Base-by-base conservation (phyloP, 2,888 invertebrate genomes). In the Marronus borbonicus region DNA sequence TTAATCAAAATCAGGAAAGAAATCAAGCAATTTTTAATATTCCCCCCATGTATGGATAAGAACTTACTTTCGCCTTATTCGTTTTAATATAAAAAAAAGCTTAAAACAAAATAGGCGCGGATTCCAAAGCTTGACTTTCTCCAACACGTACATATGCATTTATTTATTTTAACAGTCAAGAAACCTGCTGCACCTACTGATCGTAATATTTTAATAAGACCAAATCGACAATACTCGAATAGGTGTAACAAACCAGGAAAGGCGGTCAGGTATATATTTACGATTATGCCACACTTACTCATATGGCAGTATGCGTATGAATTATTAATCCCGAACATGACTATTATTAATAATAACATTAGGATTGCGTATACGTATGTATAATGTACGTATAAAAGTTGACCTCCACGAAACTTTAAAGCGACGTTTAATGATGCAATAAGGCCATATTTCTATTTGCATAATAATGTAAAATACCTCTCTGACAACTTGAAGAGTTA, bases 381-480 rank as follows among this genome's bases (percentile, higher is more conserved):
- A 17, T 55, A 58, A 28, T 36, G 31, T 36, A 36, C 5, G 14
- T 62, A 62, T 36, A 58, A 39, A 39, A 20, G 39, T 58, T 58
- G 72, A 72, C 72, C 72, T 60, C 58, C 72, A 58, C 31, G 72
- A 39, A 55, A 39, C 55, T 20, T 72, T 70, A 70, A 55, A 36
- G 72, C 20, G 20, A 58, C 58, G 36, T 12, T 28, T 14, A 39
- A 60, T 72, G 52, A 72, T 72, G 72, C 72, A 70, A 55, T 68
- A 58, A 58, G n/a, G 50, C 3, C 44, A 58, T 52, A 69, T 69
- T 69, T 52, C 28, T 10, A 69, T 52, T 52, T 17, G 14, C 52
- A 28, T 50, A 17, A 55, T 55, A 55, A 24, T 55, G 55, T 10
- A 55, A 20, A 55, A 20, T 64, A 39, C 31, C 64, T 28, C 39